Evolutionary conservation across 1,140 invertebrate species (phyloP), one percentile per base, ranked within the genome.

Genomic region (Uloborus diversus): DNA sequence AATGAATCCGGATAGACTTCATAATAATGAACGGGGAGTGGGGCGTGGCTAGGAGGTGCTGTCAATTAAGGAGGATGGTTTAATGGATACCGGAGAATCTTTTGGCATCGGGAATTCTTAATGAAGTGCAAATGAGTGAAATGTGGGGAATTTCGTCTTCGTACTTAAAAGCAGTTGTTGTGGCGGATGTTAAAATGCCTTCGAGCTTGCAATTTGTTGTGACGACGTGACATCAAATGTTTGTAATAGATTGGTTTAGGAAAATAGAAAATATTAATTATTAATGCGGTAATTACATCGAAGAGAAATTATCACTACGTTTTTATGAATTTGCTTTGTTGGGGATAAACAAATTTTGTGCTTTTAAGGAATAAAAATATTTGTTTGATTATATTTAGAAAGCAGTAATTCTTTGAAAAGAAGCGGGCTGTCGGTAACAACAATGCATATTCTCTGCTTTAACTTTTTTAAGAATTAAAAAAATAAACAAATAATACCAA

Each of bases 81-180:
- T 78, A 78, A 78, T 78, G 73, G 73, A 66, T 78, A 27, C 49
- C 47, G n/a, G n/a, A n/a, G 62, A 75, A n/a, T 32, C 73, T 78
- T 78, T 78, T 65, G 32, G 27, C 49, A 35, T 42, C 2, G 51
- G 62, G 73, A 78, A 78, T 78, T 25, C 49, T 78, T 78, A 78
- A 78, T 78, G 73, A 66, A 66, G 61, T 65, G 73, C 37, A 62
- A 42, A 49, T 71, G 68, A 51, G 66, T 56, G 42, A 69, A 37
- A 28, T 66, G 9, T 49, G 28, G 64, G 47, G 62, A n/a, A 68
- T 5, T 59, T 49, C 30, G 42, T 28, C 35, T 42, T 9, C 37
- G 17, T 42, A n/a, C 37, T 42, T 42, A 42, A 42, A 42, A 42
- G 37, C 37, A 42, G 17, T 42, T 42, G 37, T 42, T 9, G 37